Base-by-base conservation (phyloP, 2,888 invertebrate species). In the Agrochola lychnidis region DNA sequence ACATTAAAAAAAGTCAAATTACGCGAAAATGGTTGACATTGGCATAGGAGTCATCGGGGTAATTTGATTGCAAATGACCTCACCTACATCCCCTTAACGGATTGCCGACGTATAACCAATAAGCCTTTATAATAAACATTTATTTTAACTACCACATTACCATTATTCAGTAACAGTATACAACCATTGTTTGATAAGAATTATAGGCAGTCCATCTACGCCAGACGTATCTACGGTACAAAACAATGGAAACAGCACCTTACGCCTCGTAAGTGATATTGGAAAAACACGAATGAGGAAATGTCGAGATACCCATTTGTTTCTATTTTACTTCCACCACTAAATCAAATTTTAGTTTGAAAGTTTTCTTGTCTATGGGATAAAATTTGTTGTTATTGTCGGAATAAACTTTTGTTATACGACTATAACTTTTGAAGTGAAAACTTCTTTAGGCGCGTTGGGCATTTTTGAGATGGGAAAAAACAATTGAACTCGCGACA, bases 281-380 rank as follows among this genome's bases (percentile, higher is more conserved):
- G 84, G 76, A 86, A 86, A 84, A 86, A 73, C 76, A 82, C 82
- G 85, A 80, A 85, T 68, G 79, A 57, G 72, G 56, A 76, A 66
- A 63, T 57, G 30, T 69, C 63, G 70, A 69, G 79, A 68, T 70
- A 83, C 68, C 79, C 64, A 76, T 76, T 85, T 74, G 73, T 16
- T 78, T 67, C 16, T 61, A 40, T 70, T 53, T 61, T 61, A 71
- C 56, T 51, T 42, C 30, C 4, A 22, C 2, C 0, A 57, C 10
- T 70, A 72, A 63, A 83, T 83, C 69, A 59, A 70, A 64, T 56
- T 68, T 68, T 68, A 22, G 36, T 53, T 78, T 56, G 14, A 36
- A 79, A 75, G 14, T 62, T 73, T 56, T 62, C 30, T 66, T 69
- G 51, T 67, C 12, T 61, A 16, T 56, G 36, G 42, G 22, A 56